These are phyloP conservation scores for Aleiodes sp. DNA, from an alignment of 1,140 invertebrate species.

Conservation along the genomic window DNA sequence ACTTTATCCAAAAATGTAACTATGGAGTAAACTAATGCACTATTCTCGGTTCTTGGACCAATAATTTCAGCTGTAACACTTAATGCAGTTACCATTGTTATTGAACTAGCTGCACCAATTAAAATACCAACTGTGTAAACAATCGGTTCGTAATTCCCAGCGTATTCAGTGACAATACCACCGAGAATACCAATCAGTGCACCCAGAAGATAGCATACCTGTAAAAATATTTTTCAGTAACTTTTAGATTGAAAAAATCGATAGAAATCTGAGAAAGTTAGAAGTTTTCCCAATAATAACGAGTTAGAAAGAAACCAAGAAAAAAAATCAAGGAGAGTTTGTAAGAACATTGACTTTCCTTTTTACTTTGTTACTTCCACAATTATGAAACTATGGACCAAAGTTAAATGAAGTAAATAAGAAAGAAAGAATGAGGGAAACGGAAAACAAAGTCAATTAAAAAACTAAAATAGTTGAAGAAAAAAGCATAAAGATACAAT, in stretches of 20 bases:
- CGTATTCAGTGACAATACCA: conserved; percentile 53
- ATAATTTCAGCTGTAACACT: conserved; percentile 92
- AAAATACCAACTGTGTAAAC: conserved; percentile 58
- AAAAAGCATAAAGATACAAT: conserved; percentile 65
- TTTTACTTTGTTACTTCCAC: too few relatives aligned
- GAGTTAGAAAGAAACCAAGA: conserved; percentile 57
- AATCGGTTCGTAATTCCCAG: conserved; percentile 41
- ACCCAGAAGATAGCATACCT: conserved; percentile 59
- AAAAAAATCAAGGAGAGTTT: too few relatives aligned
- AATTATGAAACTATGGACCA: too few relatives aligned
- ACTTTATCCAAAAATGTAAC: conserved; percentile 96
- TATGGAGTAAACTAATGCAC: conserved; percentile 91
- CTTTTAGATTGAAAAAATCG: not conserved
- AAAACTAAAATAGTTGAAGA: too few relatives aligned
- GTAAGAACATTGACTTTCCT: too few relatives aligned
- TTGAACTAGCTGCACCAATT: conserved; percentile 83
- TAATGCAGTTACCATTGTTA: conserved; percentile 89
- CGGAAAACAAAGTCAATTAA: too few relatives aligned
- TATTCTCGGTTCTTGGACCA: conserved; percentile 85
- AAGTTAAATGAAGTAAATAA: too few relatives aligned
- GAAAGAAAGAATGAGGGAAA: too few relatives aligned
- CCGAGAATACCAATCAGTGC: conserved; percentile 55
- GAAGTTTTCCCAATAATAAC: not conserved
- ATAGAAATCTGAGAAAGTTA: conserved; percentile 27
- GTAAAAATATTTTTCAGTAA: conserved; percentile 24